phyloP scores from a whole-genome alignment of 2,888 invertebrate genomes.

The Mongoloraphidia duomilia region DNA sequence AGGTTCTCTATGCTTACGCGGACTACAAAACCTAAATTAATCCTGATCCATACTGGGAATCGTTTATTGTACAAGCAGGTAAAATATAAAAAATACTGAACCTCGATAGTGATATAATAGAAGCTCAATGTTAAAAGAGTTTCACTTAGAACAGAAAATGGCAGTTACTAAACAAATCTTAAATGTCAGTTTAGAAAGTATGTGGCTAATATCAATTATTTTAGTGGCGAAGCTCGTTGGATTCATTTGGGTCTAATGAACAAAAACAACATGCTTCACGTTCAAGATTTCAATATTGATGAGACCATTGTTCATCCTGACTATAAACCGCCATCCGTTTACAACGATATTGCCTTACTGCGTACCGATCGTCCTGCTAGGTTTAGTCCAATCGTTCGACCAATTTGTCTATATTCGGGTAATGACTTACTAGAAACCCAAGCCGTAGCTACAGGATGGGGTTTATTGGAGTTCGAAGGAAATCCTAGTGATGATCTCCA shows the following conservation, averaged over 20 bases:
- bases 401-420: not conserved
- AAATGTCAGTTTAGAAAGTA: too few species aligned
- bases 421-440: not conserved
- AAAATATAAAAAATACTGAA: too few species aligned
- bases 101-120: too few species aligned
- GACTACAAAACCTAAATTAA: too few species aligned
- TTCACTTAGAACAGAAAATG: too few species aligned
- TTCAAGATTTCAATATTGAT: constrained; percentile 18
- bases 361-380: constrained; percentile 21
- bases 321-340: constrained; percentile 24
- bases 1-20: too few species aligned
- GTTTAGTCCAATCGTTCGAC: constrained; percentile 20
- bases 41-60: too few species aligned
- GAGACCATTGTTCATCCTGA: constrained; percentile 24
- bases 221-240: not conserved
- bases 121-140: too few species aligned
- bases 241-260: not conserved
- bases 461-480: not conserved
- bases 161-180: too few species aligned
- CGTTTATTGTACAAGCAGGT: too few species aligned
- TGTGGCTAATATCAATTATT: not conserved
- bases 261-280: not conserved
- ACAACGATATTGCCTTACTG: constrained; percentile 33
- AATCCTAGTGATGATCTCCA: not conserved
- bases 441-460: not conserved